Conservation (phyloP, 2,797 vertebrate genomes). For the Pangasius larnaudii region DNA sequence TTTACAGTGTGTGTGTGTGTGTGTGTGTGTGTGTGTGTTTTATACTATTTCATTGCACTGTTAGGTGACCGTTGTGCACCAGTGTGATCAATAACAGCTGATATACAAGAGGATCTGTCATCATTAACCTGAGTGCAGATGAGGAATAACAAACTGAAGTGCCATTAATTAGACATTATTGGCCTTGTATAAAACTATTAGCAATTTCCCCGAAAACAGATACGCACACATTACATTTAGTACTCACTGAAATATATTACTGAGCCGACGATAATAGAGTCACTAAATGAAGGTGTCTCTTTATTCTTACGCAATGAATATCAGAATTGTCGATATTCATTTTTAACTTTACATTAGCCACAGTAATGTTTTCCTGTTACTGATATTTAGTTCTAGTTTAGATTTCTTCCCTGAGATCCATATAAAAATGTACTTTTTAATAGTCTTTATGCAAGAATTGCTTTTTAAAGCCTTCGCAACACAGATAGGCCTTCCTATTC, state of each 20-base stretch:
- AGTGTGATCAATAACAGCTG: slow-evolving; percentile 4
- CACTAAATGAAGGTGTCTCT: background rate
- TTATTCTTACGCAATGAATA: too few relatives aligned
- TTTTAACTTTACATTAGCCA: background rate
- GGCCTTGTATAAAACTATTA: background rate
- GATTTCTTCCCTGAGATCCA: background rate
- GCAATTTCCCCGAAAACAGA: background rate
- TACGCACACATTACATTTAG: background rate
- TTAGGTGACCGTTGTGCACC: background rate
- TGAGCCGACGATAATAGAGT: background rate
- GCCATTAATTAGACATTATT: background rate
- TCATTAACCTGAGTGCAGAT: background rate
- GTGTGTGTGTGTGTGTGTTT: background rate
- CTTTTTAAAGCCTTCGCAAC: background rate
- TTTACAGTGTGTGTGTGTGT: background rate
- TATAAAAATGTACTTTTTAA: background rate
- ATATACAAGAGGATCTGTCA: background rate
- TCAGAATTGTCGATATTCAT: background rate
- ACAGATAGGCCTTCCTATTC: background rate
- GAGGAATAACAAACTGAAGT: background rate
- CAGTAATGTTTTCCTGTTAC: background rate
- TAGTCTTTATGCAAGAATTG: background rate
- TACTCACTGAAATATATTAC: background rate
- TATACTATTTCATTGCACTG: too few relatives aligned
- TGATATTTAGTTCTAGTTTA: background rate